Conservation (phyloP, 2,797 vertebrate species). For the Cheirogaleus major region DNA sequence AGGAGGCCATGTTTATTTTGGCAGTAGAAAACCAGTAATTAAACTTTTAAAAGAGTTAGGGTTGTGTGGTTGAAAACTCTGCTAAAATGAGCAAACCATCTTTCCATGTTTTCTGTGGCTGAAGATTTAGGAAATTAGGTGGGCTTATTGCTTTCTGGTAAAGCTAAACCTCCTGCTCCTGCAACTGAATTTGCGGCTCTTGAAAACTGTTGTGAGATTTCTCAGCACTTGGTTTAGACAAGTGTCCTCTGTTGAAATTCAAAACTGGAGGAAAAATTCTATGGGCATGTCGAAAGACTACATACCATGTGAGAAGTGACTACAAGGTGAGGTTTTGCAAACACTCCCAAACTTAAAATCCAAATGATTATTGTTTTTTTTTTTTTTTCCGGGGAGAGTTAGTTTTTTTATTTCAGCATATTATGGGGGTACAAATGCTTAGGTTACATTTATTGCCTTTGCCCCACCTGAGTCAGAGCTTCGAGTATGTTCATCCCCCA, state of each 20-base stretch:
- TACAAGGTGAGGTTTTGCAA: slow-evolving; percentile 42
- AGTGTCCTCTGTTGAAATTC: slow-evolving; percentile 39
- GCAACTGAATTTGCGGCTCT: slow-evolving; percentile 42
- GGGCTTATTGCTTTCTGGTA: slow-evolving; percentile 55
- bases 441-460: no score
- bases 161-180: slow-evolving; percentile 36
- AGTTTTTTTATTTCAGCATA: no score
- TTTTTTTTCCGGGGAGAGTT: no score
- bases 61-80: slow-evolving; percentile 68
- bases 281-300: background rate
- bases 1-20: slow-evolving; percentile 69
- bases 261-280: slow-evolving; percentile 29
- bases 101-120: slow-evolving; percentile 74
- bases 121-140: slow-evolving; percentile 60
- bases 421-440: no score
- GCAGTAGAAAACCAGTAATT: slow-evolving; percentile 66
- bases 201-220: slow-evolving; percentile 42
- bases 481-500: no score
- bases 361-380: background rate
- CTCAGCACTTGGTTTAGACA: slow-evolving; percentile 32
- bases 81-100: slow-evolving; percentile 71
- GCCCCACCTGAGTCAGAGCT: no score
- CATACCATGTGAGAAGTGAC: background rate
- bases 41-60: slow-evolving; percentile 70
- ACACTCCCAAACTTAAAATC: background rate